These are phyloP conservation scores for Penaeus vannamei DNA, from an alignment of 1,140 invertebrate species.

Conservation along the genomic window DNA sequence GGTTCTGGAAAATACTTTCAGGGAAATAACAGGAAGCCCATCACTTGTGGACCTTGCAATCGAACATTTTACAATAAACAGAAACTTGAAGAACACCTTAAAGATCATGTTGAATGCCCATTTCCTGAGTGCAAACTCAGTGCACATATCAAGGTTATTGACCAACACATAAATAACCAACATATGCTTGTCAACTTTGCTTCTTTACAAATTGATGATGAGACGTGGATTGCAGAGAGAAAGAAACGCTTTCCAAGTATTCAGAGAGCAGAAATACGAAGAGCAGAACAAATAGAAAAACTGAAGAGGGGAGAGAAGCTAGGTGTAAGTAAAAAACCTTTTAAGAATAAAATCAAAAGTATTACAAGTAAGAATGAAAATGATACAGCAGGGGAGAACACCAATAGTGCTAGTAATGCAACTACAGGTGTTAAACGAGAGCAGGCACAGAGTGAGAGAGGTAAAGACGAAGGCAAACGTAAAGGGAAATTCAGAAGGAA, in stretches of 20 bases:
- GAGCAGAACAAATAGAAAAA: conserved; percentile 56
- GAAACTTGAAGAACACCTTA: conserved; percentile 44
- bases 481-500: not conserved
- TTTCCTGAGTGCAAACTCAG: conserved; percentile 58
- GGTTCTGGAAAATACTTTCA: not conserved
- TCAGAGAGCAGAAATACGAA: conserved; percentile 50
- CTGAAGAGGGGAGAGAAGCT: conserved; percentile 50
- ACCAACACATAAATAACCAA: conserved; percentile 59
- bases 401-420: not conserved
- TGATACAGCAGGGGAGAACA: not conserved
- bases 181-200: conserved; percentile 63
- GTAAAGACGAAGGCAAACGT: not conserved
- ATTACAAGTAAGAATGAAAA: not conserved
- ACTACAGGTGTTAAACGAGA: not conserved
- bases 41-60: conserved; percentile 53
- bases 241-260: conserved; percentile 52
- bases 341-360: not conserved
- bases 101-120: conserved; percentile 62
- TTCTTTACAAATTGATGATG: conserved; percentile 51
- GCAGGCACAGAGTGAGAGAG: not conserved
- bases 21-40: not conserved
- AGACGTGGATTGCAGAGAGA: conserved; percentile 59
- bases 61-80: conserved; percentile 42
- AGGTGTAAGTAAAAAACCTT: conserved; percentile 42
- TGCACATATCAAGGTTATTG: conserved; percentile 58